phyloP scores from a whole-genome alignment of 2,888 invertebrate species.

The Neocrepidodera transversa region DNA sequence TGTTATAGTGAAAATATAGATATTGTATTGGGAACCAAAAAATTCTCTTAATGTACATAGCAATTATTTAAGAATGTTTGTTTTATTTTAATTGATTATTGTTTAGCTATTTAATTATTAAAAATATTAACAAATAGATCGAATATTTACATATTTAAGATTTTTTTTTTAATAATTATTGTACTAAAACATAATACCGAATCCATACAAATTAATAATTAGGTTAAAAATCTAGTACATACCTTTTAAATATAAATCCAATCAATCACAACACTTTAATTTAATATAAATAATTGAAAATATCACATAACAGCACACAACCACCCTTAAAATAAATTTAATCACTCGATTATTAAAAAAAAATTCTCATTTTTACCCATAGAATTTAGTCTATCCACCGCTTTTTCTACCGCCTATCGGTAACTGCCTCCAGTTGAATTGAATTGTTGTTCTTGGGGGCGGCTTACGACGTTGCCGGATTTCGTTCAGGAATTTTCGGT shows the following conservation, averaged over 20 bases:
- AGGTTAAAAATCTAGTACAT: constrained; percentile 1
- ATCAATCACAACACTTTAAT: neutral
- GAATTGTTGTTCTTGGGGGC: constrained; percentile 37
- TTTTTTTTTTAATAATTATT: too few species aligned
- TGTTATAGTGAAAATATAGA: too few species aligned
- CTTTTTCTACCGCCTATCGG: constrained; percentile 27
- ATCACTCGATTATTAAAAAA: neutral
- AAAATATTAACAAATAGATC: too few species aligned
- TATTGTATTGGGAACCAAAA: too few species aligned
- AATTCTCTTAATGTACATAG: too few species aligned
- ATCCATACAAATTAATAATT: neutral
- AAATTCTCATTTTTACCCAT: neutral
- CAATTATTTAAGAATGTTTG: too few species aligned
- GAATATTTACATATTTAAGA: too few species aligned
- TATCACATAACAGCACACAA: constrained; percentile 5
- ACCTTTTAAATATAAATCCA: neutral
- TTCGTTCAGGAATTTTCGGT: neutral
- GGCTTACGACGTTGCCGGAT: constrained; percentile 34
- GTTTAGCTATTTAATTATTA: too few species aligned
- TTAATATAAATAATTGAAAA: neutral
- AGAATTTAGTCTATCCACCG: constrained; percentile 8
- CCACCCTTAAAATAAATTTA: neutral
- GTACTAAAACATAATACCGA: too few species aligned
- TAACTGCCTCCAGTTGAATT: constrained; percentile 36
- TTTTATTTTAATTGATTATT: too few species aligned